Evolutionary conservation across 2,888 invertebrate genomes (phyloP).

Genomic region (Syrista parreyssii): DNA sequence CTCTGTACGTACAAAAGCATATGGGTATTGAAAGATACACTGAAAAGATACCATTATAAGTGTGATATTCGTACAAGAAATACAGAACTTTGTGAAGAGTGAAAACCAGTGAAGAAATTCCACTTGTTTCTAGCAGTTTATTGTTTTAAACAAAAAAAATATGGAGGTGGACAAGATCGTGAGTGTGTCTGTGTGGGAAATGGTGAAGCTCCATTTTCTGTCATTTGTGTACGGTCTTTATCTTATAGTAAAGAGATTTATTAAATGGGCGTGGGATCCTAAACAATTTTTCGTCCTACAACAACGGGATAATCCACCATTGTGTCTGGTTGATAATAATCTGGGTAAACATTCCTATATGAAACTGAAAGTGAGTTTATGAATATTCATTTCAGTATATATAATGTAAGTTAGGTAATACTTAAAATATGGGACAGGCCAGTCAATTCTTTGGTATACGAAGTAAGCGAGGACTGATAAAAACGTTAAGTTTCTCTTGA

Average conservation of each 20-base stretch:
- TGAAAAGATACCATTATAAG: background rate
- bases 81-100: background rate
- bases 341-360: slow-evolving; percentile 75
- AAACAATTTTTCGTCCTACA: slow-evolving; percentile 63
- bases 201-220: slow-evolving; percentile 66
- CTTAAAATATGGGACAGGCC: background rate
- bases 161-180: slow-evolving; percentile 59
- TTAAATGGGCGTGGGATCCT: slow-evolving; percentile 69
- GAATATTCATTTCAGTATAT: slow-evolving; percentile 12
- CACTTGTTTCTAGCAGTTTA: background rate
- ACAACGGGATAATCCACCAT: slow-evolving; percentile 71
- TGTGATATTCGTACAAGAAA: background rate
- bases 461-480: background rate
- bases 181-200: slow-evolving; percentile 67
- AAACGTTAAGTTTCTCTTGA: slow-evolving; percentile 17
- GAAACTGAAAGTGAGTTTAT: slow-evolving; percentile 71
- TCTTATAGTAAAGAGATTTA: slow-evolving; percentile 66
- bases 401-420: background rate
- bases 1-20: background rate
- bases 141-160: background rate
- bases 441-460: background rate
- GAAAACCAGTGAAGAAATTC: background rate
- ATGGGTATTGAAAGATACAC: background rate
- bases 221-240: slow-evolving; percentile 69
- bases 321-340: slow-evolving; percentile 71